phyloP scores from a whole-genome alignment of 2,888 invertebrate genomes.

The Exephanes ischioxanthus region DNA sequence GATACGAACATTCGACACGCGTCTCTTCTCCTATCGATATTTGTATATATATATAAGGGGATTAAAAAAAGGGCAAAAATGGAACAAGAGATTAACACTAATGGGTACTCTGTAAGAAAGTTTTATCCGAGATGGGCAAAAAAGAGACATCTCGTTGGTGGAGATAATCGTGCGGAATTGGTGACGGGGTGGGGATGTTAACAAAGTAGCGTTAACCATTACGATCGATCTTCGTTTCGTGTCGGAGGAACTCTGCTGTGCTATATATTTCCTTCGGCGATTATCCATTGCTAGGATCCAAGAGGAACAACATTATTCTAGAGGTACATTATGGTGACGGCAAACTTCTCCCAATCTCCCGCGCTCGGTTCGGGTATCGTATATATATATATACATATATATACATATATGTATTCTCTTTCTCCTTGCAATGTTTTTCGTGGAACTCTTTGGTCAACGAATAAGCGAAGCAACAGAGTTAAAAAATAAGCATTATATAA shows the following conservation, averaged over 20 bases:
- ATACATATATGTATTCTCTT: neutral
- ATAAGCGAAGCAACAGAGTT: neutral
- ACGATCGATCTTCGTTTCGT: conserved; percentile 12
- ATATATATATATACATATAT: neutral
- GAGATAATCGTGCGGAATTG: conserved; percentile 1
- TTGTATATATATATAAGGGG: conserved; percentile 52
- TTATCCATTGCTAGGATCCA: conserved; percentile 28
- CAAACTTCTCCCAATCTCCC: conserved; percentile 56
- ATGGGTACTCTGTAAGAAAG: conserved; percentile 35
- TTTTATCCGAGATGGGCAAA: conserved; percentile 16
- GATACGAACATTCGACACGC: conserved; percentile 44
- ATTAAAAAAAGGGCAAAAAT: conserved; percentile 5
- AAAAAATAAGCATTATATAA: neutral
- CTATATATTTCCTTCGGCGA: conserved; percentile 24
- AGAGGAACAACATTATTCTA: conserved; percentile 55
- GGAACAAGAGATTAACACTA: conserved; percentile 22
- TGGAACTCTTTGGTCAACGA: neutral
- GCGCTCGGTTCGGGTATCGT: conserved; percentile 60
- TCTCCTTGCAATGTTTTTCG: neutral
- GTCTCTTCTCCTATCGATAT: conserved; percentile 46
- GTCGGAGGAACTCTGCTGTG: neutral
- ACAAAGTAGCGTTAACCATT: conserved; percentile 8
- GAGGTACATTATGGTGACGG: conserved; percentile 66
- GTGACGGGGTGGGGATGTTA: neutral
- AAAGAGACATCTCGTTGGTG: conserved; percentile 11